Conservation (phyloP, 2,113 vertebrate genomes). For the Telmatochromis sp. region DNA sequence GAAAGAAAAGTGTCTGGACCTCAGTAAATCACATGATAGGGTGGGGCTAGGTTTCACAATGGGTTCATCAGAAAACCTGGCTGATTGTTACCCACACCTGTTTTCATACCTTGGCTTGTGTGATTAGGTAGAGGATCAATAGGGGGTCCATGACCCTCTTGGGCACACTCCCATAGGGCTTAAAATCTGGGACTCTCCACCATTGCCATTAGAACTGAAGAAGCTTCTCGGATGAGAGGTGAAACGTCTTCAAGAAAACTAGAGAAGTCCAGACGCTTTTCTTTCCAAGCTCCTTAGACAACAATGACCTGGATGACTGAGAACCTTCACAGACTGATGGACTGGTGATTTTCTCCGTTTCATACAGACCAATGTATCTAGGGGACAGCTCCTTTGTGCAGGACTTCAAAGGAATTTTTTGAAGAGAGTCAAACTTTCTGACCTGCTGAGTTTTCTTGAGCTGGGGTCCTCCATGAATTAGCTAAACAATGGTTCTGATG, state of each 20-base stretch:
- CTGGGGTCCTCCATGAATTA: not conserved
- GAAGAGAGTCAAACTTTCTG: not conserved
- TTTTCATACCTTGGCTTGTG: accelerated
- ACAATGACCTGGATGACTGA: not conserved
- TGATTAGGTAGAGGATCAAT: not conserved
- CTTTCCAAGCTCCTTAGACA: not conserved
- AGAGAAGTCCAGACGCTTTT: not conserved
- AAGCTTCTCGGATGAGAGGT: accelerated
- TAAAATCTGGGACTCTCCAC: not conserved
- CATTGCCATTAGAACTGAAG: not conserved
- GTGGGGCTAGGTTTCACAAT: not conserved
- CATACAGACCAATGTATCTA: not conserved
- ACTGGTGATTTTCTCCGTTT: accelerated
- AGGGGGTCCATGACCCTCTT: not conserved
- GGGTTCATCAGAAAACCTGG: not conserved
- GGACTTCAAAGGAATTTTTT: not conserved
- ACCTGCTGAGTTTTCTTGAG: accelerated
- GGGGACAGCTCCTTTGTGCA: not conserved
- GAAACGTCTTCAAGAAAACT: accelerated
- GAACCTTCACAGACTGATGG: not conserved
- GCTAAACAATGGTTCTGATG: not conserved
- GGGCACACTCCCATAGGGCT: not conserved
- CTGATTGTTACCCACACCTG: not conserved
- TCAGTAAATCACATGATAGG: not conserved
- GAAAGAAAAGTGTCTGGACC: not conserved